A percentile compares a stretch with the other conserved stretches of the same genome.
Evolutionary conservation across 2,797 vertebrate species (phyloP).

Genomic region (Myotis pilosus): DNA sequence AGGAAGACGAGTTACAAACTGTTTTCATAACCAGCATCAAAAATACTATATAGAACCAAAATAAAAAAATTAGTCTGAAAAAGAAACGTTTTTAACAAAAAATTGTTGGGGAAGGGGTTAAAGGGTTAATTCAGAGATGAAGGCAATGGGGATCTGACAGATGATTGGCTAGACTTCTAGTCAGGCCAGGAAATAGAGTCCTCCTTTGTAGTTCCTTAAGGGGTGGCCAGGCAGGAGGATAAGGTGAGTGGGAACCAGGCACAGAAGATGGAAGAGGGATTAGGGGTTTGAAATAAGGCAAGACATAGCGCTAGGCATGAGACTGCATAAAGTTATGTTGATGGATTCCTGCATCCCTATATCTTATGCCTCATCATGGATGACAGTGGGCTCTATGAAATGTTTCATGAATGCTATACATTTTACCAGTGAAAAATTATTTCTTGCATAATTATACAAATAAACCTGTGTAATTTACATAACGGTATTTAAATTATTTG

Average conservation of each 20-base stretch:
- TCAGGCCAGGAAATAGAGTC: neutral
- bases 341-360: neutral
- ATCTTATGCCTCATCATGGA: neutral
- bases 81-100: too few species aligned
- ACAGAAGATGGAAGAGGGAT: neutral
- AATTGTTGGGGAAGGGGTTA: too few species aligned
- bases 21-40: too few species aligned
- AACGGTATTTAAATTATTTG: neutral
- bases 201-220: neutral
- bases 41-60: too few species aligned
- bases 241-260: neutral
- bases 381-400: too few species aligned
- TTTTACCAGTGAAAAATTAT: neutral
- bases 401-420: neutral
- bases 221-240: rapidly evolving
- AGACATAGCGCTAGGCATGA: neutral
- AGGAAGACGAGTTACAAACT: too few species aligned
- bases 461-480: neutral
- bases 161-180: neutral
- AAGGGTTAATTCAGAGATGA: neutral
- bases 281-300: neutral
- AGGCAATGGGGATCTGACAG: neutral
- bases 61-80: too few species aligned
- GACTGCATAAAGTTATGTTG: neutral
- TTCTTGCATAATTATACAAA: neutral